Evolutionary conservation across 2,113 vertebrate species (phyloP), one percentile per base, ranked within the genome.

Genomic region (Lophochroa leadbeateri): DNA sequence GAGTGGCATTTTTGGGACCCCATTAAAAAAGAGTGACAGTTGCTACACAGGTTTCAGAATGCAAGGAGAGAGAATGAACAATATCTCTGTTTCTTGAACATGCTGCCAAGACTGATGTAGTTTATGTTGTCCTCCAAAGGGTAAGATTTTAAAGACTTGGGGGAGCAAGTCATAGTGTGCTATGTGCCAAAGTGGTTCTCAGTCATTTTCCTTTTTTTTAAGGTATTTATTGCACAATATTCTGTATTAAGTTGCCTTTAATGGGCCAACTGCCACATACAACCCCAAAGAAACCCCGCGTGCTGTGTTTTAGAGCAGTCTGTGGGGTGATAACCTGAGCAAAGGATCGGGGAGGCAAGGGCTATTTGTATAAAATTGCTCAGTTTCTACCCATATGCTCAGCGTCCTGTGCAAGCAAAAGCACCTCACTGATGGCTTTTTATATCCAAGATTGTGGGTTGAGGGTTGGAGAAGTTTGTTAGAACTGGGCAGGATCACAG

Each of bases 21-120:
- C 0, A 1, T 43, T 60, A 4, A 8, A 37, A 19, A 33, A 49
- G 52, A 29, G 13, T 82, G 58, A 44, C 27, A 5, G 52, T 27
- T 67, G 25, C 28, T n/a, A 15, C 5, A 1, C 5, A 14, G 29
- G 7, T 64, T 52, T 46, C 43, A 28, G 69, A 76, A 28, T 9
- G 12, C 33, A 28, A 17, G 17, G 24, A 27, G 47, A 58, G 39
- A 49, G 27, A 9, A 79, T 20, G 33, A 2, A 0, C 35, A 33
- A 0, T 28, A 28, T 31, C n/a, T 24, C 52, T n/a, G 7, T 41
- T 60, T 41, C 35, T 33, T 44, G 31, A 72, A n/a, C 3, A 0
- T 47, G 39, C 72, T 67, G 46, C 33, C 39, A 37, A 5, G 21
- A 11, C 18, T 33, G 25, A 10, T 33, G 29, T 43, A 27, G 41